Conservation (phyloP, 92 coral and sea anemone genomes). For the Bergia sp. region DNA sequence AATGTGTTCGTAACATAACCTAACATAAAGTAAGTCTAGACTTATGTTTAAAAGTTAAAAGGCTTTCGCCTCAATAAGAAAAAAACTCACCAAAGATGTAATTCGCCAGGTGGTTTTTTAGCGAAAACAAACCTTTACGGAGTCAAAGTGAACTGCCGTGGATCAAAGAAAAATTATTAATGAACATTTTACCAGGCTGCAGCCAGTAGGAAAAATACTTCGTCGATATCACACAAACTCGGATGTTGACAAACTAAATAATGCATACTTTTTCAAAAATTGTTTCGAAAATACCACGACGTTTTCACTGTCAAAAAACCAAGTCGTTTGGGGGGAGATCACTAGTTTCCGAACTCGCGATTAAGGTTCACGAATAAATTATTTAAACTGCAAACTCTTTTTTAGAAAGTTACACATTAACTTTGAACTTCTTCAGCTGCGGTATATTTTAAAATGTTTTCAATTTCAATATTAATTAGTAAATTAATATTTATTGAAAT, state of each 20-base stretch:
- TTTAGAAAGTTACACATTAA: background rate
- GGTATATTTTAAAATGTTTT: too few relatives aligned
- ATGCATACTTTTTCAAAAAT: too few relatives aligned
- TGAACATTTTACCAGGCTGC: background rate
- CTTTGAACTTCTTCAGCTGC: background rate
- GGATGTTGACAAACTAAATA: background rate
- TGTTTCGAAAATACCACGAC: background rate
- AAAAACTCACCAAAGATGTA: background rate
- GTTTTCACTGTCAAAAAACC: background rate
- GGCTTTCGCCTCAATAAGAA: background rate
- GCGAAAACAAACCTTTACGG: constrained; percentile 1
- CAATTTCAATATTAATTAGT: background rate
- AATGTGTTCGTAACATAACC: background rate
- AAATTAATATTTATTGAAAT: too few relatives aligned
- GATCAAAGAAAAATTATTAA: constrained; percentile 3
- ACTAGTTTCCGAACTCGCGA: background rate
- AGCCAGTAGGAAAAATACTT: background rate
- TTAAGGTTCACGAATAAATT: background rate
- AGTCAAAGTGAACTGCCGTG: background rate
- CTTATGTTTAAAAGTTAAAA: background rate
- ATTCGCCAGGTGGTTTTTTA: constrained; percentile 23
- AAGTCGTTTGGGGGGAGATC: background rate
- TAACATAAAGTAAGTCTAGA: background rate
- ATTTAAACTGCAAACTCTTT: background rate
- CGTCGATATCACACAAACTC: background rate